Percentiles rank a stretch among this genome's conserved stretches.
Conservation (phyloP, 2,797 vertebrate genomes). For the Myotis daubentonii region DNA sequence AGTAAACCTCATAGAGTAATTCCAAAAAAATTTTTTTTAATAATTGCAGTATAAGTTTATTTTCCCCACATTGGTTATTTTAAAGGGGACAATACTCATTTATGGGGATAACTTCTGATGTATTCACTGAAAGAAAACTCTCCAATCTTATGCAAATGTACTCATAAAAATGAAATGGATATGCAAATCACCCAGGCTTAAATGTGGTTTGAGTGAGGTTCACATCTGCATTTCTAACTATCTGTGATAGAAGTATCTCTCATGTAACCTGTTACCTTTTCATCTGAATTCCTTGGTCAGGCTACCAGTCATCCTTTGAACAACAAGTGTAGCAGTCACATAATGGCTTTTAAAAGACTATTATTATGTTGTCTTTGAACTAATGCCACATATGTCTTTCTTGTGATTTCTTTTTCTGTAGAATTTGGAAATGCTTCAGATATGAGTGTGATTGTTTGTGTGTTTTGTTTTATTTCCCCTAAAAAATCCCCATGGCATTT, state of each 20-base stretch:
- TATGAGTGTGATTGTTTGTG: background rate
- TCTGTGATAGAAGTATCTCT: background rate
- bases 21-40: background rate
- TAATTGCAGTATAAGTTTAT: background rate
- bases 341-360: constrained; percentile 68
- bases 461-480: background rate
- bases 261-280: constrained; percentile 19
- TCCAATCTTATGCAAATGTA: constrained; percentile 2
- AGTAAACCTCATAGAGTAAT: background rate
- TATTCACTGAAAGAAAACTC: constrained; percentile 13
- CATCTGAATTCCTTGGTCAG: constrained; percentile 61
- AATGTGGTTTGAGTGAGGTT: constrained; percentile 8
- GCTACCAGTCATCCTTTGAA: constrained; percentile 44
- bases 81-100: constrained; percentile 11
- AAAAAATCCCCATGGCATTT: background rate
- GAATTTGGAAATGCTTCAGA: constrained; percentile 61
- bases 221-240: constrained; percentile 39
- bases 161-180: constrained; percentile 57
- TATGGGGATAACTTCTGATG: background rate
- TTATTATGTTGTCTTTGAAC: constrained; percentile 68
- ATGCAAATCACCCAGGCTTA: background rate
- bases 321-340: constrained; percentile 38
- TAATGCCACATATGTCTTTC: constrained; percentile 44
- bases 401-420: constrained; percentile 47
- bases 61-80: constrained; percentile 2